These are phyloP conservation scores for Dilophus febrilis DNA, from an alignment of 2,888 invertebrate species.

Conservation along the genomic window DNA sequence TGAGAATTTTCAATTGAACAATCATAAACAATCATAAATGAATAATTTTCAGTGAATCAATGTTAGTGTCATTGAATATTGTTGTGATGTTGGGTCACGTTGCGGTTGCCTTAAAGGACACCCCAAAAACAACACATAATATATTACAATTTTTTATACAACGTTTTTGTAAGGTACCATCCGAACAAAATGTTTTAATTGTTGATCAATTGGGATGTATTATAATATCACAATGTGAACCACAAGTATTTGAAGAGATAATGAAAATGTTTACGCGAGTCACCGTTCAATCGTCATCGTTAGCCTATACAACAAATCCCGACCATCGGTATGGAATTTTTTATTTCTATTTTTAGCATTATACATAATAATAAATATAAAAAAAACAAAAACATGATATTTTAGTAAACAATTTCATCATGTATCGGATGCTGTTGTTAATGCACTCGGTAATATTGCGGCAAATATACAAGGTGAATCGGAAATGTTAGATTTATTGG, in stretches of 20 bases:
- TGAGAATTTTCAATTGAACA: not conserved
- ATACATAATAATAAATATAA: no score
- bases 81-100: constrained; percentile 96
- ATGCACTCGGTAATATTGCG: constrained; percentile 91
- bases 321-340: constrained; percentile 35
- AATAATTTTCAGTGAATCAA: constrained; percentile 51
- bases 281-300: constrained; percentile 78
- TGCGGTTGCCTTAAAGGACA: constrained; percentile 84
- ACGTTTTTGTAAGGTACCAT: constrained; percentile 82
- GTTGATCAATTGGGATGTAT: constrained; percentile 97
- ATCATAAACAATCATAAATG: not conserved
- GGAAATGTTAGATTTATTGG: constrained; percentile 69
- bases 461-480: constrained; percentile 79
- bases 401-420: constrained; percentile 41
- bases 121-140: constrained; percentile 84
- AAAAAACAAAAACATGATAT: no score
- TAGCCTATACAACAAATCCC: constrained; percentile 45
- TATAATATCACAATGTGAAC: constrained; percentile 84
- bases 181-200: constrained; percentile 81
- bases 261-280: constrained; percentile 97
- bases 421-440: constrained; percentile 88
- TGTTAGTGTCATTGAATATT: constrained; percentile 87
- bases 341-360: constrained; percentile 28
- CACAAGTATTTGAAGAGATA: constrained; percentile 77
- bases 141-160: constrained; percentile 96